Base-by-base conservation (phyloP, 1,140 invertebrate species). In the fruit fly (Drosophila melanogaster) region DNA sequence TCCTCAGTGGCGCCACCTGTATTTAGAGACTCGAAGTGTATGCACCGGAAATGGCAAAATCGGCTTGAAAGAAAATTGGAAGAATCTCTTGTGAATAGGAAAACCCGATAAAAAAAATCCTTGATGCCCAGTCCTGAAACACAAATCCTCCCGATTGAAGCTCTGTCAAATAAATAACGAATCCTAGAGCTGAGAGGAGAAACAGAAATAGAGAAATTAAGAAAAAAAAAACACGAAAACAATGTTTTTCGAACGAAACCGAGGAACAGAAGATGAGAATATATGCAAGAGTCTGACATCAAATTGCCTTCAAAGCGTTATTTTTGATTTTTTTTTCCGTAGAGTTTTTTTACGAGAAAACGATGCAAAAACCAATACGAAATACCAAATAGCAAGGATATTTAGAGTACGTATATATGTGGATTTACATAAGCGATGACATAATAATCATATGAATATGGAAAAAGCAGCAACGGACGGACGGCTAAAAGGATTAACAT, bases 201-300 rank as follows among this genome's bases (percentile, higher is more conserved):
- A 65, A 35, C 59, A 40, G 33, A 66, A 64, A 44, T 66, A 60
- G 44, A 30, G 37, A 60, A 55, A 35, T 15, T 35, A 74, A 22
- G 37, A 46, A 22, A 22, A 61, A 62, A 46, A 43, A 40, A 55
- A 41, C 8, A 51, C 44, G 26, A 47, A 64, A 71, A 56, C n/a
- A 53, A 53, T 46, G 47, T 72, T 77, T 46, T 50, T 60, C 58
- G 44, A 15, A 50, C 10, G 15, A 22, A 54, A 71, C 10, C 49
- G 30, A 47, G 43, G 38, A 57, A 66, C 37, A 64, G 38, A 64
- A 70, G 71, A 78, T 67, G 67, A 56, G 30, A 65, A 65, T 54
- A 60, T 58, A 71, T 74, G 84, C 79, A 87, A 89, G 83, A 87
- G 84, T 87, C 84, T 87, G 84, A 87, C 84, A 89, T 87, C 62